A percentile compares a stretch with the other conserved stretches of the same genome.
Evolutionary conservation across 2,888 invertebrate species (phyloP).

Genomic region (Anaspis maculata): DNA sequence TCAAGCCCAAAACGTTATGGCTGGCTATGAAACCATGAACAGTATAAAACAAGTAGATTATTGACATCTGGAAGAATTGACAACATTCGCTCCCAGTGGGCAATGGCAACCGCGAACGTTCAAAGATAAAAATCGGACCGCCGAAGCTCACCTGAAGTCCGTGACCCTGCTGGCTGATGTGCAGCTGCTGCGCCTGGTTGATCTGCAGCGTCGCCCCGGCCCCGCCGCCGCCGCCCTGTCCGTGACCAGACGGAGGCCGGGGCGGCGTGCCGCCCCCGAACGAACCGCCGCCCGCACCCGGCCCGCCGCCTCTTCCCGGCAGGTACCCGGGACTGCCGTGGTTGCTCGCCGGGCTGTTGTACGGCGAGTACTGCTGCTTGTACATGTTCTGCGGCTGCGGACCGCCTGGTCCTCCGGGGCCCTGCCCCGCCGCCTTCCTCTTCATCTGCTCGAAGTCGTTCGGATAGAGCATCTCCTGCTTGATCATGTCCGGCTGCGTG

Average conservation of each 20-base stretch:
- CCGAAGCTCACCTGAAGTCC: conserved; percentile 68
- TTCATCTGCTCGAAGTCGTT: conserved; percentile 44
- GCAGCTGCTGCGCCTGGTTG: conserved; percentile 81
- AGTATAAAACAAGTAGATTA: too few relatives aligned
- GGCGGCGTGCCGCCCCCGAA: conserved; percentile 44
- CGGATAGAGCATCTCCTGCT: conserved; percentile 47
- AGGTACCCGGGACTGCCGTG: conserved; percentile 48
- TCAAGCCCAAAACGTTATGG: too few relatives aligned
- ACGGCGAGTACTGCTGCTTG: conserved; percentile 60
- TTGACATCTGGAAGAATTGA: too few relatives aligned
- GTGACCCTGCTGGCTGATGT: conserved; percentile 71
- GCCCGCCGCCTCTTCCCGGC: conserved; percentile 23
- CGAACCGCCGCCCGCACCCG: conserved; percentile 26
- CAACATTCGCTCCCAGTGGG: too few relatives aligned
- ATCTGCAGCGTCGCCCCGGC: conserved; percentile 61
- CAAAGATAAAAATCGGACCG: too few relatives aligned
- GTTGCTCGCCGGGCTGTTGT: conserved; percentile 54
- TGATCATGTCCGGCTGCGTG: conserved; percentile 44
- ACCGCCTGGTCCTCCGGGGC: too few relatives aligned
- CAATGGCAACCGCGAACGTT: too few relatives aligned
- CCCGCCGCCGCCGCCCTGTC: conserved; percentile 3
- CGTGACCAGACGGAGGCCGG: conserved; percentile 36
- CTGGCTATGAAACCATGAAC: too few relatives aligned
- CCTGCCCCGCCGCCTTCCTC: too few relatives aligned
- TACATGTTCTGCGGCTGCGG: too few relatives aligned